These are phyloP conservation scores for Helicoverpa assulta DNA, from an alignment of 2,888 invertebrate species.

Conservation along the genomic window DNA sequence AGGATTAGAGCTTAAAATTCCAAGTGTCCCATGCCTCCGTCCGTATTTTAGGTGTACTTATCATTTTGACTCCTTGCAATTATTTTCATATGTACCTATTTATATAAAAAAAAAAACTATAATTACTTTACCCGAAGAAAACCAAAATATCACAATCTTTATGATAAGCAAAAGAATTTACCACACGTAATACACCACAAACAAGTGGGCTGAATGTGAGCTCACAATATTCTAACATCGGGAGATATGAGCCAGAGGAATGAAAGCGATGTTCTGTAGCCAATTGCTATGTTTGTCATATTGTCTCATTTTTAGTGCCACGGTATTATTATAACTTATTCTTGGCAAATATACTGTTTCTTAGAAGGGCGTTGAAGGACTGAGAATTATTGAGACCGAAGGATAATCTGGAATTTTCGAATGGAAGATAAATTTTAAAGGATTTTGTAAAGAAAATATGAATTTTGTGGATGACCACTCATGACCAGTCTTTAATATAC, in stretches of 20 bases:
- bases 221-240: constrained; percentile 65
- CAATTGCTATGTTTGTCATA: constrained; percentile 53
- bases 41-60: too few relatives aligned
- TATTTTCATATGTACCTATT: too few relatives aligned
- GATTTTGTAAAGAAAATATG: too few relatives aligned
- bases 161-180: constrained; percentile 23
- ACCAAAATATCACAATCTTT: neutral
- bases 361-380: constrained; percentile 22
- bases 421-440: neutral
- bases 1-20: too few relatives aligned
- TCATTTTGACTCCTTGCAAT: too few relatives aligned
- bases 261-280: constrained; percentile 68
- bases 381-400: neutral
- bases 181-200: constrained; percentile 62
- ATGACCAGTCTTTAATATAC: too few relatives aligned
- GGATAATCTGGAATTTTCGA: neutral
- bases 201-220: constrained; percentile 74
- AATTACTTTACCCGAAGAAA: too few relatives aligned
- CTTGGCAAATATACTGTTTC: constrained; percentile 22
- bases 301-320: constrained; percentile 44
- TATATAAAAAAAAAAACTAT: too few relatives aligned
- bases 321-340: constrained; percentile 50
- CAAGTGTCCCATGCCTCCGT: too few relatives aligned
- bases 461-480: too few relatives aligned
- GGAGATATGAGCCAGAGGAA: constrained; percentile 72